A percentile compares a stretch with the other conserved stretches of the same genome.
phyloP scores from a whole-genome alignment of 2,113 vertebrate species.

The Pachycephala philippinensis region DNA sequence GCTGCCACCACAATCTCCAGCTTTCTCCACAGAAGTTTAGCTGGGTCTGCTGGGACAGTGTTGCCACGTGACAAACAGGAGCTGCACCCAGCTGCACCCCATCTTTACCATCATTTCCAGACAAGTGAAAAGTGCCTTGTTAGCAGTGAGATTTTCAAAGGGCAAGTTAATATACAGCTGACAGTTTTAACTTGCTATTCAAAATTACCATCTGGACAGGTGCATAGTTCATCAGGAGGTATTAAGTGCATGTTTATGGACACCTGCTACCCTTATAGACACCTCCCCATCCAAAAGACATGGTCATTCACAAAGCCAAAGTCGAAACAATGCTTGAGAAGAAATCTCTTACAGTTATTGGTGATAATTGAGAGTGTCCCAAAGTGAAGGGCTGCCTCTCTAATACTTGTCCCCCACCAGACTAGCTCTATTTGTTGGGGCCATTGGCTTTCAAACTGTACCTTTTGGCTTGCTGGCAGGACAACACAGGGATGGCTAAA shows the following conservation, averaged over 20 bases:
- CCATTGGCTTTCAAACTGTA: not conserved
- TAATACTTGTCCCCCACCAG: not conserved
- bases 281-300: not conserved
- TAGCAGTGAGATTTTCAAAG: not conserved
- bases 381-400: not conserved
- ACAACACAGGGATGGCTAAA: not conserved
- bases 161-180: not conserved
- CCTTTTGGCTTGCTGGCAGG: not conserved
- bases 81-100: not conserved
- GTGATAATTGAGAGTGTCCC: not conserved
- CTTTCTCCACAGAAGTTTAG: not conserved
- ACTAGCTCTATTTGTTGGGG: not conserved
- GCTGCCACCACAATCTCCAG: not conserved
- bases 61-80: not conserved
- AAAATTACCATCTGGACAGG: not conserved
- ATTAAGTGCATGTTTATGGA: not conserved
- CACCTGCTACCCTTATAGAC: not conserved
- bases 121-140: not conserved
- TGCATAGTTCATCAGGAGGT: not conserved
- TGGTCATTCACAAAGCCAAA: not conserved
- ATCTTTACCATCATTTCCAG: not conserved
- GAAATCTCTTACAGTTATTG: not conserved
- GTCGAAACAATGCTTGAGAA: not conserved
- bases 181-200: not conserved
- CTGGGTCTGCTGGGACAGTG: not conserved